Evolutionary conservation across 2,888 invertebrate genomes (phyloP).

Genomic region (Lepidochrysops patricia): DNA sequence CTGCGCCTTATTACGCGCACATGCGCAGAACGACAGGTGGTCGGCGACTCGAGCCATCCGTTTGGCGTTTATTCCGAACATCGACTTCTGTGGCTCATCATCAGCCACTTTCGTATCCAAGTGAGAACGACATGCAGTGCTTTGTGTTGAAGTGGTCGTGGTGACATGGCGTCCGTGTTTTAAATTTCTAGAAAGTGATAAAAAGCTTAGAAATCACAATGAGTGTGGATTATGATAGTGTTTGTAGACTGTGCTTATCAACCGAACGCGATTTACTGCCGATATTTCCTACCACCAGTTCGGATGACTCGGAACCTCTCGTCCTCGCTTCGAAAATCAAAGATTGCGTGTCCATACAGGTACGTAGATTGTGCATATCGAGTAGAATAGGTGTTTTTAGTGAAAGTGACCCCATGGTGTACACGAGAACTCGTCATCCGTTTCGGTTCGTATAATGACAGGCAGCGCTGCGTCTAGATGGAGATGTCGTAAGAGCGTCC

Average conservation of each 20-base stretch:
- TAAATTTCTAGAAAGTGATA: conserved; percentile 52
- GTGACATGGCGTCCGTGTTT: conserved; percentile 71
- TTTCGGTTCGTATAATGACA: conserved; percentile 67
- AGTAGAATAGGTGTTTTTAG: conserved; percentile 53
- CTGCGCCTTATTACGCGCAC: conserved; percentile 68
- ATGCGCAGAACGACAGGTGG: conserved; percentile 76
- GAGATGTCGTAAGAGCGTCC: conserved; percentile 76
- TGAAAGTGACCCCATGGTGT: conserved; percentile 70
- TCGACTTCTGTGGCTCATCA: conserved; percentile 75
- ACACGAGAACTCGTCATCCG: conserved; percentile 72
- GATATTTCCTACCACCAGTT: conserved; percentile 75
- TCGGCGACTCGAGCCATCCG: conserved; percentile 71
- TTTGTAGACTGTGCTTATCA: conserved; percentile 78
- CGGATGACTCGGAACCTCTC: conserved; percentile 68
- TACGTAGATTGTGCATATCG: conserved; percentile 62
- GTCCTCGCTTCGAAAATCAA: conserved; percentile 78
- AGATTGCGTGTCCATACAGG: conserved; percentile 79
- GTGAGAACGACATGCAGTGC: conserved; percentile 71
- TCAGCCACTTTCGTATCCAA: conserved; percentile 73
- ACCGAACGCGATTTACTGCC: conserved; percentile 75
- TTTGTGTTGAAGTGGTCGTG: conserved; percentile 72
- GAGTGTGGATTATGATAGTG: conserved; percentile 71
- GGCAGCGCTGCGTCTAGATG: conserved; percentile 66
- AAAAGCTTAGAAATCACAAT: conserved; percentile 57
- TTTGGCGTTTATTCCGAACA: conserved; percentile 67